Percentiles rank a stretch among this genome's conserved stretches.
Conservation (phyloP, 2,797 vertebrate species). For the Garrulus glandarius region DNA sequence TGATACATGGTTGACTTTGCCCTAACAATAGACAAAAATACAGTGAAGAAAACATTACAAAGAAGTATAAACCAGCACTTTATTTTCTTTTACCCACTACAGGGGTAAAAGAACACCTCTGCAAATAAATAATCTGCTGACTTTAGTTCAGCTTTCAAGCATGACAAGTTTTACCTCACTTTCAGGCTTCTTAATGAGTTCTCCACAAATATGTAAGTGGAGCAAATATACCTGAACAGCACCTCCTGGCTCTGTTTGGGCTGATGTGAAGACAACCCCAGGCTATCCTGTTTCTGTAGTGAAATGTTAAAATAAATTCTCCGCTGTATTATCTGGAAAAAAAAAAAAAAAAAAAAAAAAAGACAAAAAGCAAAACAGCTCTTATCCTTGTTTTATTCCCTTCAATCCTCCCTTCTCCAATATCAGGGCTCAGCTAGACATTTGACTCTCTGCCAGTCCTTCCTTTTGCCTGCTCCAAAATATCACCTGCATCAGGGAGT, state of each 20-base stretch:
- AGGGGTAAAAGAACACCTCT: neutral
- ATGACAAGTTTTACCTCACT: neutral
- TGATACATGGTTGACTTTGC: neutral
- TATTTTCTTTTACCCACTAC: neutral
- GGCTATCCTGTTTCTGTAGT: neutral
- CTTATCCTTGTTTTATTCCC: neutral
- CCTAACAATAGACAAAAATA: neutral
- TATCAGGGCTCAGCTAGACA: neutral
- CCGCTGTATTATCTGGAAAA: rapidly evolving
- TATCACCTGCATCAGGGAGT: neutral
- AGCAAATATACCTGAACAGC: neutral
- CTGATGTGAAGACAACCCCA: neutral
- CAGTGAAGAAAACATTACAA: neutral
- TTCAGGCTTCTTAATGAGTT: neutral
- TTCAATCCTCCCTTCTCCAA: neutral
- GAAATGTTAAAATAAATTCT: neutral
- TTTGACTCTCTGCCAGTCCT: neutral
- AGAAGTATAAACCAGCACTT: neutral
- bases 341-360: neutral
- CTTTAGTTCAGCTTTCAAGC: neutral
- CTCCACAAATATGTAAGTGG: neutral
- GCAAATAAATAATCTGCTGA: neutral
- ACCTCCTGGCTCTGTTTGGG: neutral
- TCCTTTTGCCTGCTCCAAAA: neutral
- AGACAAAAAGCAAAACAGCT: neutral